These are phyloP conservation scores for Garra rufa DNA, from an alignment of 2,113 vertebrate species.

Conservation along the genomic window DNA sequence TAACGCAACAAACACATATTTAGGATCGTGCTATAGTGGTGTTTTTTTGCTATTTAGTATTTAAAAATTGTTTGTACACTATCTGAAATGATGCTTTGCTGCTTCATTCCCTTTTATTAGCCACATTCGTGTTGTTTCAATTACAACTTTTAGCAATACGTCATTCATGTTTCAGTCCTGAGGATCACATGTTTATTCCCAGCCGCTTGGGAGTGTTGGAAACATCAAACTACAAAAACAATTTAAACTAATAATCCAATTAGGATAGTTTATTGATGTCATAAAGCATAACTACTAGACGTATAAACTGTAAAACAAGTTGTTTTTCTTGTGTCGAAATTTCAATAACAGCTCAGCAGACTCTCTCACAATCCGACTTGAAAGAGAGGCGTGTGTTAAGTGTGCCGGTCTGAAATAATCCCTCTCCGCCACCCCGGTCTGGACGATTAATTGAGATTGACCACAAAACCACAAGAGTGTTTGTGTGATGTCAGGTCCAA, in stretches of 20 bases:
- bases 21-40: not conserved
- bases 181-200: constrained; percentile 26
- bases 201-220: constrained; percentile 42
- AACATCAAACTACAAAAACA: constrained; percentile 59
- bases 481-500: constrained; percentile 82
- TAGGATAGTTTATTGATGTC: constrained; percentile 64
- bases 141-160: constrained; percentile 22
- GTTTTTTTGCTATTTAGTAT: not conserved
- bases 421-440: constrained; percentile 76
- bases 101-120: constrained; percentile 15
- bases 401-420: constrained; percentile 75
- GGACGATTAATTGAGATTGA: constrained; percentile 77
- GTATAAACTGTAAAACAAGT: constrained; percentile 60
- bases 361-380: constrained; percentile 63
- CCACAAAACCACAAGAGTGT: constrained; percentile 81
- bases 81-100: constrained; percentile 5
- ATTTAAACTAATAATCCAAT: constrained; percentile 60
- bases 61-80: not conserved
- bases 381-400: constrained; percentile 82
- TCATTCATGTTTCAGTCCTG: constrained; percentile 1
- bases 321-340: constrained; percentile 61
- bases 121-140: not conserved
- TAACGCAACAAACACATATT: not conserved
- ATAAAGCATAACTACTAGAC: constrained; percentile 61
- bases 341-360: constrained; percentile 48